Base-by-base conservation (phyloP, 1,140 invertebrate species). In the Drosophila micromelanica region DNA sequence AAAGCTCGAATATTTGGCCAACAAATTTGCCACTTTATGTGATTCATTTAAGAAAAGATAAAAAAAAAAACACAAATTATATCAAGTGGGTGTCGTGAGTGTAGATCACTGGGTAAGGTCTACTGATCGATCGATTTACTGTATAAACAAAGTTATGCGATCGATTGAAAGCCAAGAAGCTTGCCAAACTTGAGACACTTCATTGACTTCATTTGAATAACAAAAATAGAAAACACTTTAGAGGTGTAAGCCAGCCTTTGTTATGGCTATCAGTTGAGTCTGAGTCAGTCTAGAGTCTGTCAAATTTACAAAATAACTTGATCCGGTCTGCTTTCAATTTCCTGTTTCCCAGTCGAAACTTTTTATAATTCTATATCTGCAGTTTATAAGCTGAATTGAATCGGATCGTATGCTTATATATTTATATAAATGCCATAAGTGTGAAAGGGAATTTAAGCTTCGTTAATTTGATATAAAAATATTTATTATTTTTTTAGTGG, bases 21-120 rank as follows among this genome's bases (percentile, higher is more conserved):
- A 70, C 60, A 56, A 20, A 49, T 71, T 64, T 64, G 68, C 60
- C 61, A 71, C 60, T 42, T 49, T 23, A 48, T 49, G 51, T 71
- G 68, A 71, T 71, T 71, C 68, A 64, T 49, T 67, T 48, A 27
- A 15, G 11, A 35, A 35, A 9, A 35, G n/a, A n/a, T n/a, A 35
- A 35, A 9, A 35, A 27, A 15, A 7, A 35, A 35, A 9, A 35
- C 9, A 9, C 32, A 35, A 59, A 46, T 11, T 5, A 32, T 12
- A 23, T 38, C 7, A 49, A 64, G 61, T 71, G 60, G 60, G 60
- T 71, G 68, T 40, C 40, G 48, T 6, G 4, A 23, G 35, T 60
- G 32, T 54, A 45, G 67, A 48, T 70, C 67, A 63, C 40, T 63
- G 15, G 59, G 38, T 32, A 69, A 68, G 56, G 12, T 62, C 30